Percentiles rank a stretch among this genome's conserved stretches.
Conservation (phyloP, 2,888 invertebrate species). For the Escarpia spicata region DNA sequence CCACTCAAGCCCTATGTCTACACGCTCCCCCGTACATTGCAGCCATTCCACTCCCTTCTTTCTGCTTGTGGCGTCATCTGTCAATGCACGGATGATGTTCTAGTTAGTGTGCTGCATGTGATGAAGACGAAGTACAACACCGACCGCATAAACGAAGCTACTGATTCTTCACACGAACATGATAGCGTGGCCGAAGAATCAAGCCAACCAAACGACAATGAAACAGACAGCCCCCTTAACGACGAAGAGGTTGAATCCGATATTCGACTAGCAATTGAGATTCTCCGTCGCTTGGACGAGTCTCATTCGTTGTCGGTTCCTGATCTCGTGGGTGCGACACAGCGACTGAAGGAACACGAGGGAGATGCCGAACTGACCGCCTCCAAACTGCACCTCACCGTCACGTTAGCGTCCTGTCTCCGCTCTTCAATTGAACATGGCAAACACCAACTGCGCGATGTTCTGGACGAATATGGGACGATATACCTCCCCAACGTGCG, state of each 20-base stretch:
- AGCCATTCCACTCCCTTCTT: conserved; percentile 37
- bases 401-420: conserved; percentile 34
- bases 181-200: no score
- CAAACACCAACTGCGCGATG: conserved; percentile 26
- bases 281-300: no score
- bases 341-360: neutral
- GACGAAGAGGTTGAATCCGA: no score
- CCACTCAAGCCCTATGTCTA: conserved; percentile 42
- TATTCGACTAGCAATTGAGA: no score
- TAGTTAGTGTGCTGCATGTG: conserved; percentile 35
- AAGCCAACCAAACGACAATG: no score
- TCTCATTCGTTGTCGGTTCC: neutral
- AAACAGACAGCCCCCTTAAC: no score
- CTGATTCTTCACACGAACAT: no score
- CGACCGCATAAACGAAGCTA: no score
- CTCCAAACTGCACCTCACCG: conserved; percentile 31
- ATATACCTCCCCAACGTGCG: conserved; percentile 47
- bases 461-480: conserved; percentile 33
- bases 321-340: neutral
- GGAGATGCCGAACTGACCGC: conserved; percentile 26
- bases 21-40: conserved; percentile 40
- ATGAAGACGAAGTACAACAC: conserved; percentile 24
- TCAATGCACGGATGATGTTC: conserved; percentile 25
- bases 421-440: neutral
- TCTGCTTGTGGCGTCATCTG: conserved; percentile 33